Conservation (phyloP, 2,888 invertebrate genomes). For the Magallana nippona region DNA sequence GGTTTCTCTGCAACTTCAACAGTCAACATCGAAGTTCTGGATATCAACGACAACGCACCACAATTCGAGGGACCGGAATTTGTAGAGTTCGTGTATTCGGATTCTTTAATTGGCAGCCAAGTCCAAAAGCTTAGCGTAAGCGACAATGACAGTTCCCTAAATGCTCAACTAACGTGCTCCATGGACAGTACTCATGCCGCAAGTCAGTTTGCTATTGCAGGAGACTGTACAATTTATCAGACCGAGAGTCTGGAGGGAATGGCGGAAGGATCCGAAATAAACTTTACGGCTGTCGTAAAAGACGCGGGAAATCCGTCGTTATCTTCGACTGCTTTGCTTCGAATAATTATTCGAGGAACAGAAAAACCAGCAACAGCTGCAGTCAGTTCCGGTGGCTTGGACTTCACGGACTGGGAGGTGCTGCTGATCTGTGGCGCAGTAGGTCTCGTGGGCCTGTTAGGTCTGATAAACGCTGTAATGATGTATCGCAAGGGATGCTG, state of each 20-base stretch:
- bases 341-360: slow-evolving; percentile 5
- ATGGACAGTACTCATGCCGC: neutral
- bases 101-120: neutral
- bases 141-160: neutral
- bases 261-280: neutral
- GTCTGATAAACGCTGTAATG: neutral
- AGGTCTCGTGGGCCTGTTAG: neutral
- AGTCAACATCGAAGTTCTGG: slow-evolving; percentile 41
- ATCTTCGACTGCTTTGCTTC: neutral
- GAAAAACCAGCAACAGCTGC: neutral
- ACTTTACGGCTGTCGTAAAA: slow-evolving; percentile 6
- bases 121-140: neutral
- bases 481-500: neutral
- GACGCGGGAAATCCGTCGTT: neutral
- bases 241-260: neutral
- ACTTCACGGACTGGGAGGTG: neutral
- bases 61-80: slow-evolving; percentile 15
- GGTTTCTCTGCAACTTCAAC: slow-evolving; percentile 28
- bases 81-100: neutral
- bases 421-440: neutral
- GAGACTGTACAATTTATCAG: neutral
- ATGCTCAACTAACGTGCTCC: neutral
- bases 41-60: slow-evolving; percentile 45
- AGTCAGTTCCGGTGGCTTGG: neutral
- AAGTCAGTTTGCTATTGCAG: neutral